Evolutionary conservation across 2,797 vertebrate species (phyloP).

Genomic region (Eutrigla gurnardus): DNA sequence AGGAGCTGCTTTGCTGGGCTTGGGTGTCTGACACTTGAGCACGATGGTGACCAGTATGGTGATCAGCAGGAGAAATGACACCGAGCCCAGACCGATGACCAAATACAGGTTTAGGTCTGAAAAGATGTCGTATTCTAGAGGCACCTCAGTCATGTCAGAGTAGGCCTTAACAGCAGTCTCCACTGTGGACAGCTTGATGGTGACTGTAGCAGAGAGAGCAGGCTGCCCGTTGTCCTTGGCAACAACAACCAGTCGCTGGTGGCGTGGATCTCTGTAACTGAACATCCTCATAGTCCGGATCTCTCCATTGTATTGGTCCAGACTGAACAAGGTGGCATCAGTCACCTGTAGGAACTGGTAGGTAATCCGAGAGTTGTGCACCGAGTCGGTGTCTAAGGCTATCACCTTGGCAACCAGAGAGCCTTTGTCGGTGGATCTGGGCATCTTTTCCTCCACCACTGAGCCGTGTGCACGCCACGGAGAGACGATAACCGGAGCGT

Average conservation of each 20-base stretch:
- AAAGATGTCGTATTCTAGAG: slow-evolving; percentile 74
- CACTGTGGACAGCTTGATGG: slow-evolving; percentile 74
- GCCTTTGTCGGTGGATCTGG: slow-evolving; percentile 75
- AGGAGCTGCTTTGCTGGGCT: slow-evolving; percentile 64
- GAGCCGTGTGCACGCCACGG: slow-evolving; percentile 75
- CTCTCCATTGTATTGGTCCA: slow-evolving; percentile 81
- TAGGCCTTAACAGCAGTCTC: slow-evolving; percentile 69
- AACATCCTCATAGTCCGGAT: slow-evolving; percentile 79
- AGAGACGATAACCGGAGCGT: slow-evolving; percentile 74
- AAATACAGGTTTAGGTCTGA: slow-evolving; percentile 75
- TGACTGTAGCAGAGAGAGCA: slow-evolving; percentile 74
- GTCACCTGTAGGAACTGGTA: slow-evolving; percentile 79
- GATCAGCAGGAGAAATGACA: slow-evolving; percentile 62
- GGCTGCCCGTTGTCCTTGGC: slow-evolving; percentile 74
- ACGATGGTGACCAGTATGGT: slow-evolving; percentile 67
- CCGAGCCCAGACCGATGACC: slow-evolving; percentile 64
- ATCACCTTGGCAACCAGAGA: slow-evolving; percentile 77
- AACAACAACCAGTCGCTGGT: slow-evolving; percentile 57
- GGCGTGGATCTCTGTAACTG: slow-evolving; percentile 77
- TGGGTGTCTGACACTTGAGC: slow-evolving; percentile 75
- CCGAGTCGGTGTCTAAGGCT: slow-evolving; percentile 76
- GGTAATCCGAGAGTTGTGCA: slow-evolving; percentile 77
- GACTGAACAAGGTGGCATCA: slow-evolving; percentile 77
- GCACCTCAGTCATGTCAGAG: slow-evolving; percentile 72
- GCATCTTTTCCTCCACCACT: slow-evolving; percentile 58